Evolutionary conservation across 2,888 invertebrate genomes (phyloP).

Genomic region (Periphyllus acericola): DNA sequence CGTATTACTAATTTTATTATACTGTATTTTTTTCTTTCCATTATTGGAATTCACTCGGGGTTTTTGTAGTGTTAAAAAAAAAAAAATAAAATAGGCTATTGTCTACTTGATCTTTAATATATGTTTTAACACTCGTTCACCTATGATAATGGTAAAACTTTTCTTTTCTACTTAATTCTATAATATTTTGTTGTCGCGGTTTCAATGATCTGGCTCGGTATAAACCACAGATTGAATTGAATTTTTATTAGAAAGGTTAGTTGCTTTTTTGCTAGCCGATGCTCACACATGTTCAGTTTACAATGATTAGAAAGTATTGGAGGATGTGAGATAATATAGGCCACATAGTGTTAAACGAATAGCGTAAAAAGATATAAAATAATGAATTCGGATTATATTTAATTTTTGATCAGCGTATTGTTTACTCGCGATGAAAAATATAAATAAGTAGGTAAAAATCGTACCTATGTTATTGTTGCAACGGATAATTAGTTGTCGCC

Average conservation of each 20-base stretch:
- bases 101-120: conserved; percentile 21
- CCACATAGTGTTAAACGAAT: neutral
- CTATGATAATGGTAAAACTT: conserved; percentile 19
- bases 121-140: conserved; percentile 23
- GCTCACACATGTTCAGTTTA: neutral
- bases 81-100: conserved; percentile 20
- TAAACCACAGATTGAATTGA: conserved; percentile 24
- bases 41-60: neutral
- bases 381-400: neutral
- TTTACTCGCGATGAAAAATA: neutral
- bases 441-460: neutral
- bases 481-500: neutral
- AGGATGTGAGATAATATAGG: neutral
- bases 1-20: conserved; percentile 24
- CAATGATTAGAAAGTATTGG: conserved; percentile 33
- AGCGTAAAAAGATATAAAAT: neutral
- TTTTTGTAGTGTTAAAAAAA: neutral
- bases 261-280: neutral
- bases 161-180: conserved; percentile 26
- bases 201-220: conserved; percentile 19
- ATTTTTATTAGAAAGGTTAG: conserved; percentile 45
- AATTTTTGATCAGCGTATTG: neutral
- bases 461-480: neutral
- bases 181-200: conserved; percentile 22
- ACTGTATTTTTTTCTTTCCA: neutral